Conservation (phyloP, 2,888 invertebrate genomes). For the Caenorhabditis sinica region DNA sequence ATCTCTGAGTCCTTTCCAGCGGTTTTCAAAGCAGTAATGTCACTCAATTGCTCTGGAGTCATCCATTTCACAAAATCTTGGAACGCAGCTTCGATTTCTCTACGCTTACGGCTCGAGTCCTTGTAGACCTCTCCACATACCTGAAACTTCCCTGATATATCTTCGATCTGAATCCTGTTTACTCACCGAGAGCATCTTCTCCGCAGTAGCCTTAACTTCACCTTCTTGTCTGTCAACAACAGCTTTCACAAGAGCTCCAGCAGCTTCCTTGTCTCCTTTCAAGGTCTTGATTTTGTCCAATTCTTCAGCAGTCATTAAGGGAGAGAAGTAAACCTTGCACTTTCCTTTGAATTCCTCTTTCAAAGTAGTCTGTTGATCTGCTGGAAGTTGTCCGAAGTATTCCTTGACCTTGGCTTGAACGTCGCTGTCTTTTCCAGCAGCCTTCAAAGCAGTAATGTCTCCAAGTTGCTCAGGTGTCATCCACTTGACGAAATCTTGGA, state of each 20-base stretch:
- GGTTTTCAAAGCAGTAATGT: slow-evolving; percentile 51
- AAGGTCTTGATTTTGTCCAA: slow-evolving; percentile 56
- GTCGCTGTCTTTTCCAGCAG: slow-evolving; percentile 38
- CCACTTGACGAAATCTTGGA: slow-evolving; percentile 66
- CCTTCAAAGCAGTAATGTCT: slow-evolving; percentile 43
- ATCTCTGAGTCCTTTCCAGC: slow-evolving; percentile 67
- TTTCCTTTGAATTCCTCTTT: slow-evolving; percentile 71
- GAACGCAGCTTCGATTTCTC: slow-evolving; percentile 48
- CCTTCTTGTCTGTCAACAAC: slow-evolving; percentile 67
- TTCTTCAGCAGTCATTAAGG: slow-evolving; percentile 62
- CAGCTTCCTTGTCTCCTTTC: slow-evolving; percentile 51
- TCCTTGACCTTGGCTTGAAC: slow-evolving; percentile 71
- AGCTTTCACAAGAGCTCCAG: slow-evolving; percentile 52
- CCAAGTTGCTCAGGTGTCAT: slow-evolving; percentile 74
- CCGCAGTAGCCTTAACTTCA: slow-evolving; percentile 54
- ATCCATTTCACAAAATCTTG: slow-evolving; percentile 60
- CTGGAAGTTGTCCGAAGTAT: slow-evolving; percentile 71
- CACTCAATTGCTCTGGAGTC: slow-evolving; percentile 60
- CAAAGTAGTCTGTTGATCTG: slow-evolving; percentile 59
- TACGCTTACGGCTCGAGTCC: slow-evolving; percentile 40
- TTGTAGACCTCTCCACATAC: slow-evolving; percentile 61
- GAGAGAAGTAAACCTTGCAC: slow-evolving; percentile 68
- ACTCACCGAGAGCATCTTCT: slow-evolving; percentile 50
- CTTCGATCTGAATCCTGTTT: not conserved
- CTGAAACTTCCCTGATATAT: not conserved